Evolutionary conservation across 2,797 vertebrate genomes (phyloP), one percentile per base, ranked within the genome.

Genomic region (Erithacus rubecula): DNA sequence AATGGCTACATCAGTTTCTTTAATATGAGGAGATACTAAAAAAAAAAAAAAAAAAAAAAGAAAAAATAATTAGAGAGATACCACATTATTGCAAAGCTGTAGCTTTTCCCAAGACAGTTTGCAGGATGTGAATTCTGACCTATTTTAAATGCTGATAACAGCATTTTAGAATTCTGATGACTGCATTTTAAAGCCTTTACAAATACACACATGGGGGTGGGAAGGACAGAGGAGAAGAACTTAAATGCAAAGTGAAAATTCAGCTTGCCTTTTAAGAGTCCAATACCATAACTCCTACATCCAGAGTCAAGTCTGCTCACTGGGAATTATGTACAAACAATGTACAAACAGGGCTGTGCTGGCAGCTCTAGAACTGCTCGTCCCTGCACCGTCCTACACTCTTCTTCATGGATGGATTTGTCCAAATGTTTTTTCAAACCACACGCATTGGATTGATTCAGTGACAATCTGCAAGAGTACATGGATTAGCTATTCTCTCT

Each of bases 91-190:
- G 37, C 63, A 90, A 80, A 86, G 51, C 51, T 44, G n/a, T 34
- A 94, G 63, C 77, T 82, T 87, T 81, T 83, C 76, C 68, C 95
- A 72, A 78, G 63, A 37, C 79, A 82, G 53, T 55, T 79, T 75
- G 34, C 14, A 93, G 76, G 58, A 70, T 68, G 65, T 30, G 78
- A 92, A 93, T 86, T 94, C 53, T 95, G 83, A 96, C 95, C 96
- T 77, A 96, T 87, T 96, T 95, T 75, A 95, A 83, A 77, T 53
- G 91, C 79, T 77, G 89, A 92, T 43, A 59, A 39, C 21, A 59
- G 82, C 53, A 86, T 84, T 95, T 96, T 41, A n/a, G 77, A 89
- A 91, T 59, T 69, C 8, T 36, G 63, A 69, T 26, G 4, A 55
- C 58, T 21, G 6, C 67, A 30, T 59, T 87, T 92, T 12, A 88